phyloP scores from a whole-genome alignment of 2,888 invertebrate species.

The Plagodis dolabraria region DNA sequence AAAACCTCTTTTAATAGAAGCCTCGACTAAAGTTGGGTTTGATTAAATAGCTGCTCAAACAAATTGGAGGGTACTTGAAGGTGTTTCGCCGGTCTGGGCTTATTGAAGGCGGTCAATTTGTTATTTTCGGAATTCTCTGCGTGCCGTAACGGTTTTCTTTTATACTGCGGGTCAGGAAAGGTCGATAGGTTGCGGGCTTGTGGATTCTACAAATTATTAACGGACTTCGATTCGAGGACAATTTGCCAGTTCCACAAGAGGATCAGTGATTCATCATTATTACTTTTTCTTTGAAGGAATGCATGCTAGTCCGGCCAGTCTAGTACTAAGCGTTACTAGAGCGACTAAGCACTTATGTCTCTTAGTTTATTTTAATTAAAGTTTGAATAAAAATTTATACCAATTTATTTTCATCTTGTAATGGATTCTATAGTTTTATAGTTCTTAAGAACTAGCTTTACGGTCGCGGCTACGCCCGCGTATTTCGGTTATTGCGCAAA shows the following conservation, averaged over 20 bases:
- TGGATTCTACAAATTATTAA: conserved; percentile 5
- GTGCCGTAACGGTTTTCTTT: conserved; percentile 18
- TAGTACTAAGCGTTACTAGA: no score
- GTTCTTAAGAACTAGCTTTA: no score
- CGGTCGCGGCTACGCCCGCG: no score
- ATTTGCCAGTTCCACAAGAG: conserved; percentile 7
- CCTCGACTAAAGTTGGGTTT: conserved; percentile 6
- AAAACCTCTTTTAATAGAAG: neutral
- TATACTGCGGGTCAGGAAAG: conserved; percentile 17
- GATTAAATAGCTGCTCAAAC: conserved; percentile 18
- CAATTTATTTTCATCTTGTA: no score
- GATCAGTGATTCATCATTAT: conserved; percentile 14
- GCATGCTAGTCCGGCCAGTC: no score
- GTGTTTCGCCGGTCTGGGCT: conserved; percentile 40
- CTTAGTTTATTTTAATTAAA: no score
- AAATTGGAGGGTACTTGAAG: conserved; percentile 42
- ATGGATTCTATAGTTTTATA: no score
- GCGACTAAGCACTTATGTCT: no score
- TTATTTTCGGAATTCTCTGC: conserved; percentile 29
- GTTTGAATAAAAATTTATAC: no score
- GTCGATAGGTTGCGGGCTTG: conserved; percentile 17
- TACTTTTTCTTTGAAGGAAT: neutral
- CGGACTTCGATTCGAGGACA: neutral
- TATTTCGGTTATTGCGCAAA: no score
- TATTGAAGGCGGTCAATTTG: conserved; percentile 30